phyloP scores from a whole-genome alignment of 2,888 invertebrate species.

The Ornithoptera priamus region DNA sequence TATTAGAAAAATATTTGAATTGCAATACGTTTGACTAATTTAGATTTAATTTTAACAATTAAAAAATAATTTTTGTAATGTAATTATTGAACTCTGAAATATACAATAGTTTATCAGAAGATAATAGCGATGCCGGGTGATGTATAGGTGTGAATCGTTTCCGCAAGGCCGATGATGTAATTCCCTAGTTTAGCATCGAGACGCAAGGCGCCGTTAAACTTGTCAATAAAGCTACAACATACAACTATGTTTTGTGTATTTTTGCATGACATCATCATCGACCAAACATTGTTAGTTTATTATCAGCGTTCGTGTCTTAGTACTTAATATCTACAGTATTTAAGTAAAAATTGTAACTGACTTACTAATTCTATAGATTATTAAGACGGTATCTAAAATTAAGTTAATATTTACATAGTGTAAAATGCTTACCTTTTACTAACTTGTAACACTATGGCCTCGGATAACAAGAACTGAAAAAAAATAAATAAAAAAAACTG shows the following conservation, averaged over 20 bases:
- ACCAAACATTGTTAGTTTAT: constrained; percentile 30
- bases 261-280: constrained; percentile 64
- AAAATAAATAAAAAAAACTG: no score
- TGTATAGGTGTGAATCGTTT: constrained; percentile 47
- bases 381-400: no score
- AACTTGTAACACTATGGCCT: no score
- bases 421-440: no score
- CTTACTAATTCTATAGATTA: no score
- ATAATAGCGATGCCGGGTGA: constrained; percentile 54
- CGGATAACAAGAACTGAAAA: no score
- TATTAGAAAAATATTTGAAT: not conserved
- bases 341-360: no score
- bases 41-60: not conserved
- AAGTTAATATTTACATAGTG: no score
- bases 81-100: not conserved
- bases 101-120: constrained; percentile 48
- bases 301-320: constrained; percentile 3
- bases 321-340: no score
- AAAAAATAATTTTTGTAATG: not conserved
- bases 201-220: constrained; percentile 52
- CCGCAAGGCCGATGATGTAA: constrained; percentile 76
- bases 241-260: constrained; percentile 51
- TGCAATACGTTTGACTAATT: not conserved
- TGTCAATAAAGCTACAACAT: constrained; percentile 37
- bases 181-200: constrained; percentile 69